Base-by-base conservation (phyloP, 2,797 vertebrate genomes). In the Sebastes glaucus region DNA sequence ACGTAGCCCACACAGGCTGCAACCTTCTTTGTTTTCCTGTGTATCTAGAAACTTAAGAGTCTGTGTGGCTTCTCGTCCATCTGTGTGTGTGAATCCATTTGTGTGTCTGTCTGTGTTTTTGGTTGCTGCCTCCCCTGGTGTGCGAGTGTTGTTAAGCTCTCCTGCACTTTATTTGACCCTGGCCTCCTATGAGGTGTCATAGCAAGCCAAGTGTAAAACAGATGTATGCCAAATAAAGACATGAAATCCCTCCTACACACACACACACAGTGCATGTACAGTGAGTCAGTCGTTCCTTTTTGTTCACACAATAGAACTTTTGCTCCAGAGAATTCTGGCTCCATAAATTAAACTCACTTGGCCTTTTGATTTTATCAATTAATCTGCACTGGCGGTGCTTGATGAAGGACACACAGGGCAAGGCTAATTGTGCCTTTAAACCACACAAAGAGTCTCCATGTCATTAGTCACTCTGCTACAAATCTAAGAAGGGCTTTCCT, bases 111-210 rank as follows among this genome's bases (percentile, higher is more conserved):
- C 16, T 78, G 62, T 78, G 79, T 82, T 83, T 52, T 77, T 52
- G 74, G 80, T 81, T 82, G 71, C 80, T 23, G 22, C 49, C 80
- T 81, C 77, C 78, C 64, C 66, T 53, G 68, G 72, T 81, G 83
- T 70, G 81, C 9, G 14, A 74, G 57, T 66, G 67, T 78, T 81
- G 77, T 88, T 89, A 78, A 90, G 84, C 80, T 74, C 63, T 49
- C 11, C 77, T 91, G 89, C 87, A 91, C 92, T 94, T 86, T 77
- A 74, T 88, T 80, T 94, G 88, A 94, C 93, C 91, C 92, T 25
- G 74, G 81, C 77, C 83, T 78, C 80, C 81, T 66, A 32, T 80
- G 88, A 85, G 80, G 81, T 91, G 67, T 87, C 83, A 55, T 64
- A 81, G 77, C 22, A 68, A 89, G 90, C 83, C 83, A 81, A 88